Percentiles rank a stretch among this genome's conserved stretches.
Conservation (phyloP, 2,113 vertebrate species). For the Fregata magnificens region DNA sequence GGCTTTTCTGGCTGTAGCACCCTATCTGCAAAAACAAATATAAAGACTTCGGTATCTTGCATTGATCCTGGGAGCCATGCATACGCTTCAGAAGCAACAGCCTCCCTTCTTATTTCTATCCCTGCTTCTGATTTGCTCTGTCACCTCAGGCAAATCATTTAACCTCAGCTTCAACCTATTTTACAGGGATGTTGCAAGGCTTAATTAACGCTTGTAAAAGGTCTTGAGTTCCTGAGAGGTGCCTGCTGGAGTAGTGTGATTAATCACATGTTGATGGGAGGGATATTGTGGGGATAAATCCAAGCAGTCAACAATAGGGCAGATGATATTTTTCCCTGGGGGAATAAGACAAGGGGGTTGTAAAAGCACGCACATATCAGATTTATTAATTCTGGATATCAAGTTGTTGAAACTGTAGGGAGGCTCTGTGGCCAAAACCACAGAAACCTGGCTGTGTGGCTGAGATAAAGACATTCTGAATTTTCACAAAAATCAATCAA, state of each 20-base stretch:
- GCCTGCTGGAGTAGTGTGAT: conserved; percentile 43
- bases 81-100: not conserved
- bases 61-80: not conserved
- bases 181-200: conserved; percentile 55
- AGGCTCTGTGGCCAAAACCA: conserved; percentile 45
- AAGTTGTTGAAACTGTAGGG: conserved; percentile 32
- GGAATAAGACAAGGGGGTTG: conserved; percentile 8
- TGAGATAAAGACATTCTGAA: conserved; percentile 43
- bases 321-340: conserved; percentile 30
- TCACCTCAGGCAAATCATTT: conserved; percentile 55
- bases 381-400: conserved; percentile 58
- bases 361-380: not conserved
- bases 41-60: not conserved
- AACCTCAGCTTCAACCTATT: conserved; percentile 58
- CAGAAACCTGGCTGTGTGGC: conserved; percentile 9
- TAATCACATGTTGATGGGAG: conserved; percentile 48
- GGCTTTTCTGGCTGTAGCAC: not conserved
- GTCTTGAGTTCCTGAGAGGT: conserved; percentile 45
- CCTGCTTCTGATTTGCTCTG: conserved; percentile 38
- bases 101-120: not conserved
- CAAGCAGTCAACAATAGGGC: conserved; percentile 16
- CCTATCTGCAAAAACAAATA: not conserved
- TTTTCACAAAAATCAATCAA: conserved; percentile 38
- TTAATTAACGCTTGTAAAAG: conserved; percentile 61
- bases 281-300: conserved; percentile 23